Evolutionary conservation across 2,797 vertebrate genomes (phyloP), one percentile per base, ranked within the genome.

Genomic region (Mergus octosetaceus): DNA sequence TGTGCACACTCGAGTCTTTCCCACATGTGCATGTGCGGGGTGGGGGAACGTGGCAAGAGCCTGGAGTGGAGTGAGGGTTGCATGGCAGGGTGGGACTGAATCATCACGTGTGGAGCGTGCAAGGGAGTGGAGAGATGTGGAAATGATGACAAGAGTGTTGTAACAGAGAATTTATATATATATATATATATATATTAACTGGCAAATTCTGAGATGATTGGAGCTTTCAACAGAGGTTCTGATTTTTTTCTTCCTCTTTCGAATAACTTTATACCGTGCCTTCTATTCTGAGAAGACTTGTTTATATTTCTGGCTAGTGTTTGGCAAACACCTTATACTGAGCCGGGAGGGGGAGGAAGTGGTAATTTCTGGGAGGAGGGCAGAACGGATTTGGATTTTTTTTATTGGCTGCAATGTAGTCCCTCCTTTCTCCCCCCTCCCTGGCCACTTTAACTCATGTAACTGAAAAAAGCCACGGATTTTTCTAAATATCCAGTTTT

Each of bases 251-350:
- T 94, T 96, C 88, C 90, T 96, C 93, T 97, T 95, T 90, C 6
- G 2, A 96, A 90, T 96, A 97, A 97, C 96, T 97, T 97, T 92
- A 96, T 96, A 95, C 97, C 30, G 97, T 97, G 97, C 97, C 97
- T 97, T 97, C 97, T 97, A 97, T 96, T 96, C 93, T 95, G 94
- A 97, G 97, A 97, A 97, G 97, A 97, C 94, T 97, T 97, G 94
- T 97, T 96, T 96, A 95, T 97, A 96, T 97, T 97, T 96, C 96
- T 97, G 94, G 94, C 94, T 96, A 94, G 95, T 87, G 92, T 95
- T 95, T 97, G 95, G 93, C 92, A 95, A 94, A 95, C 60, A 94
- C 94, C 92, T 95, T 94, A 83, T 95, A 95, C 60, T 30, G 10
- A 90, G 89, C 95, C 2, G 85, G 96, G 96, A 96, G 95, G 96